A percentile compares a stretch with the other conserved stretches of the same genome.
These are phyloP conservation scores for Colostygia pectinataria DNA, from an alignment of 2,888 invertebrate genomes.

Conservation along the genomic window DNA sequence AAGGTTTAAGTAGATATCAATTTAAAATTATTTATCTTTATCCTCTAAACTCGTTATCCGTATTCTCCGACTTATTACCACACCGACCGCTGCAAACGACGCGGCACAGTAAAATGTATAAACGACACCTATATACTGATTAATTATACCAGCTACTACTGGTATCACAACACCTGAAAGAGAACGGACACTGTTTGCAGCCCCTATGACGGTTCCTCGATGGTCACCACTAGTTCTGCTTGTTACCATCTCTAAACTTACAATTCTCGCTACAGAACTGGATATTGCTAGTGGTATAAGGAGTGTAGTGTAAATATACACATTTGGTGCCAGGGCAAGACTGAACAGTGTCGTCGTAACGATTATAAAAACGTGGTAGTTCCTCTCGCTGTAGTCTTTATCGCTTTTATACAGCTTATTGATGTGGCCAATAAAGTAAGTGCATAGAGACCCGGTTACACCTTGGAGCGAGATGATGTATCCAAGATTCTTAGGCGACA, in stretches of 20 bases:
- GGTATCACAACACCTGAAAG: conserved; percentile 81
- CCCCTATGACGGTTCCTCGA: conserved; percentile 81
- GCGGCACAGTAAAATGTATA: conserved; percentile 58
- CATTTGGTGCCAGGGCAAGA: conserved; percentile 60
- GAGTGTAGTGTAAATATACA: conserved; percentile 60
- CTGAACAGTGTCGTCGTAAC: conserved; percentile 64
- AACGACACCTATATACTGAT: conserved; percentile 68
- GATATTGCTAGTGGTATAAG: conserved; percentile 74
- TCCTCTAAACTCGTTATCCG: conserved; percentile 33
- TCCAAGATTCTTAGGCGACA: conserved; percentile 76
- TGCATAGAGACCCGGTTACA: conserved; percentile 64
- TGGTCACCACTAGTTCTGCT: conserved; percentile 70
- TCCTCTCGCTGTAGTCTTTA: conserved; percentile 57
- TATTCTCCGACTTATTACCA: conserved; percentile 51
- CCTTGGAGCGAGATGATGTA: conserved; percentile 81
- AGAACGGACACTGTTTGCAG: conserved; percentile 80
- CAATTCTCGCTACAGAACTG: conserved; percentile 69
- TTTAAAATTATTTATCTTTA: conserved; percentile 36
- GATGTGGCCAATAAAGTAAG: conserved; percentile 67
- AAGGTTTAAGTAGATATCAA: too few relatives aligned
- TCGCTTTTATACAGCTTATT: conserved; percentile 68
- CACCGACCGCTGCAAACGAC: conserved; percentile 52
- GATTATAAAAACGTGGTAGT: conserved; percentile 68
- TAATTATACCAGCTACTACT: conserved; percentile 73
- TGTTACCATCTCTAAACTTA: conserved; percentile 74